These are phyloP conservation scores for Teinopalpus imperialis DNA, from an alignment of 2,888 invertebrate genomes.

Conservation along the genomic window DNA sequence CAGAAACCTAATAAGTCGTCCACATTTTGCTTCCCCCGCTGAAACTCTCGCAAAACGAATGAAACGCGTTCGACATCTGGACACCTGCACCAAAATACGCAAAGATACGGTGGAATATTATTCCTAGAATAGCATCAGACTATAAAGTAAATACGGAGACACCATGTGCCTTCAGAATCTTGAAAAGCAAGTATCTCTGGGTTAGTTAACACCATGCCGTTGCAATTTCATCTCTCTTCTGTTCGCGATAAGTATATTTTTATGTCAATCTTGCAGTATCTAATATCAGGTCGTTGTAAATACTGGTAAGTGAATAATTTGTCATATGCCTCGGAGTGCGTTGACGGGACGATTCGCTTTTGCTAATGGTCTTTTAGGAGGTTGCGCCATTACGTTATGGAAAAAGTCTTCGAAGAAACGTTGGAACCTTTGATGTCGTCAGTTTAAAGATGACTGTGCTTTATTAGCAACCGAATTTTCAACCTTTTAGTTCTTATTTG, in stretches of 20 bases:
- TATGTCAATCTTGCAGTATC: constrained; percentile 15
- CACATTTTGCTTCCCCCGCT: constrained; percentile 42
- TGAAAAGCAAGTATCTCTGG: constrained; percentile 41
- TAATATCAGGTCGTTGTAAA: constrained; percentile 29
- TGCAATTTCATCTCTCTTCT: constrained; percentile 35
- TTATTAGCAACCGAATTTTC: constrained; percentile 6
- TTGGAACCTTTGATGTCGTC: constrained; percentile 37
- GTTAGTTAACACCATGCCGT: constrained; percentile 16
- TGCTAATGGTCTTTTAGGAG: constrained; percentile 66
- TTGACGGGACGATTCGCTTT: constrained; percentile 66
- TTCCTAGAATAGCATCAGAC: constrained; percentile 81
- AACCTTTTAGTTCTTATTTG: no score
- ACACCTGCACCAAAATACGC: constrained; percentile 75
- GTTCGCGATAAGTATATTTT: constrained; percentile 29
- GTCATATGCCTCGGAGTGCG: constrained; percentile 67
- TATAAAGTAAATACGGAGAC: constrained; percentile 75
- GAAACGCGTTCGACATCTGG: constrained; percentile 67
- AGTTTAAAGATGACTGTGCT: constrained; percentile 11
- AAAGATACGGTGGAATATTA: constrained; percentile 68
- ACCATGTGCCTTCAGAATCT: constrained; percentile 75
- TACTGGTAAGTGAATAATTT: constrained; percentile 64
- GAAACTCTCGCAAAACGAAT: constrained; percentile 58
- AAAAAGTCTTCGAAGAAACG: constrained; percentile 46
- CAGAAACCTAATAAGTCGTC: constrained; percentile 59
- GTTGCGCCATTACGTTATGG: constrained; percentile 42